phyloP scores from a whole-genome alignment of 2,113 vertebrate genomes.

The Microcebus griseorufus region DNA sequence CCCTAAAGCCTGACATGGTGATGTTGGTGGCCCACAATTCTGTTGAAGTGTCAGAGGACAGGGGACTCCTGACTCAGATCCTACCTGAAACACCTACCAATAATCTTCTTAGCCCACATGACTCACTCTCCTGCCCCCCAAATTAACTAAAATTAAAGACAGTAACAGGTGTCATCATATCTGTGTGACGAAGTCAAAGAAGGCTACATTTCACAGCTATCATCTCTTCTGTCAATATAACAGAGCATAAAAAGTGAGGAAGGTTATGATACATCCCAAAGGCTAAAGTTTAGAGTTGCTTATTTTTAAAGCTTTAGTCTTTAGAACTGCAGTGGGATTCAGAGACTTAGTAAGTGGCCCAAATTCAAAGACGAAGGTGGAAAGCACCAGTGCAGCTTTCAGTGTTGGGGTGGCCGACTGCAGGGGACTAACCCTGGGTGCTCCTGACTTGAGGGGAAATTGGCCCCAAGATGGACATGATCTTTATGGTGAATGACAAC shows the following conservation, averaged over 20 bases:
- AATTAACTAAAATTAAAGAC: slow-evolving; percentile 61
- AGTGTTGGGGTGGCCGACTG: neutral
- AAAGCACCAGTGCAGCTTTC: neutral
- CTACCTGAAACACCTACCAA: slow-evolving; percentile 40
- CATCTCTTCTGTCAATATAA: neutral
- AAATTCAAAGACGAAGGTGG: neutral
- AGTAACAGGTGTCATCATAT: slow-evolving; percentile 84
- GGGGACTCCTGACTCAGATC: neutral
- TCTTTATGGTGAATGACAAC: slow-evolving; percentile 32
- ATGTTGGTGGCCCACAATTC: neutral
- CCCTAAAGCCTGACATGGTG: neutral
- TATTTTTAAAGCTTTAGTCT: slow-evolving; percentile 19
- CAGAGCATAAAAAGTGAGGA: neutral
- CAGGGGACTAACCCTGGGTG: neutral
- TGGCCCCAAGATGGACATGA: neutral
- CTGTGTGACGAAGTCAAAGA: neutral
- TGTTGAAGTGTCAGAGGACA: neutral
- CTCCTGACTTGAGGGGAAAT: neutral
- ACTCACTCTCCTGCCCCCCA: slow-evolving; percentile 34
- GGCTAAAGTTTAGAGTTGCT: slow-evolving; percentile 42
- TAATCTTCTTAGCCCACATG: neutral
- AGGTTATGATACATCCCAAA: neutral
- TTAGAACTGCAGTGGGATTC: neutral
- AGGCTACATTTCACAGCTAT: neutral
- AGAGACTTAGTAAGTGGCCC: neutral